Evolutionary conservation across 1,140 invertebrate species (phyloP).

Genomic region (Cotesia chilonis): DNA sequence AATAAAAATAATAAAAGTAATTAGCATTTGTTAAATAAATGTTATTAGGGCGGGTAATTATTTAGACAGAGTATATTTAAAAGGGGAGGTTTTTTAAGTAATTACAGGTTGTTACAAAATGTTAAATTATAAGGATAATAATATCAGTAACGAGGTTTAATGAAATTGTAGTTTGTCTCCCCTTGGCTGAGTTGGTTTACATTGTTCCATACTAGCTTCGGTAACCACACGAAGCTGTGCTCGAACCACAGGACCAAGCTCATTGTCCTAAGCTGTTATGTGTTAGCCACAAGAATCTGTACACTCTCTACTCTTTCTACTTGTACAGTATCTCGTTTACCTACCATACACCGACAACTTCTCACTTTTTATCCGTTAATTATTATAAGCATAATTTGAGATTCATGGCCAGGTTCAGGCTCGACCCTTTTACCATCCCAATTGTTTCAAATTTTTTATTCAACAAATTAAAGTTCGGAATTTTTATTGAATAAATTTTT

Average conservation of each 20-base stretch:
- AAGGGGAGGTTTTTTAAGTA: too few species aligned
- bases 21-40: too few species aligned
- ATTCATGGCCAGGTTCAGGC: not conserved
- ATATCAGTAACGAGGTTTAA: constrained; percentile 42
- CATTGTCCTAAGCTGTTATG: constrained; percentile 35
- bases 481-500: too few species aligned
- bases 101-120: too few species aligned
- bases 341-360: not conserved
- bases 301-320: not conserved
- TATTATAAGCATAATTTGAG: not conserved
- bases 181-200: constrained; percentile 29
- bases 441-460: not conserved
- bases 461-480: too few species aligned
- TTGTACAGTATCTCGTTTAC: not conserved
- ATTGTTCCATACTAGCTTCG: constrained; percentile 39
- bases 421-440: not conserved
- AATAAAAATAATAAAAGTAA: too few species aligned
- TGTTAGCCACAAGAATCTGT: constrained; percentile 12
- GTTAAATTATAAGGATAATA: too few species aligned
- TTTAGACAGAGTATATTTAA: too few species aligned
- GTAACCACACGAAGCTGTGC: constrained; percentile 25
- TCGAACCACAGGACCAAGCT: constrained; percentile 31
- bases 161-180: constrained; percentile 50
- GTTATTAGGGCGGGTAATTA: too few species aligned
- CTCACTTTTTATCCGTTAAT: constrained; percentile 2